A percentile compares a stretch with the other conserved stretches of the same genome.
These are phyloP conservation scores for Gadus macrocephalus DNA, from an alignment of 2,113 vertebrate species.

Conservation along the genomic window DNA sequence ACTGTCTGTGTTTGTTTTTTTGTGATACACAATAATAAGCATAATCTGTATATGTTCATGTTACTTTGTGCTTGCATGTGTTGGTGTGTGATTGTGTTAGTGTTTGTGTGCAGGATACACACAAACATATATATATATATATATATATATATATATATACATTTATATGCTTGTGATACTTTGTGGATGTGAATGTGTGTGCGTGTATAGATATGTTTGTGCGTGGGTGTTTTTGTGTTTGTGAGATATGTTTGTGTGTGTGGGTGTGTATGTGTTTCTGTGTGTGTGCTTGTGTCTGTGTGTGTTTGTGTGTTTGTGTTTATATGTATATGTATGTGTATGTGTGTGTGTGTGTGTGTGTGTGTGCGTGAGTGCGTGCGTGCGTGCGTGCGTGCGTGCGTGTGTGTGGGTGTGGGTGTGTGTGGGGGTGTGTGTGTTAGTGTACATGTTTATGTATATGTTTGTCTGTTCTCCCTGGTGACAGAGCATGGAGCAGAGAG, in stretches of 20 bases:
- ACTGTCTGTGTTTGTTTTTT: neutral
- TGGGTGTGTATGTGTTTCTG: neutral
- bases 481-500: conserved; percentile 45
- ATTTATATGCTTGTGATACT: conserved; percentile 18
- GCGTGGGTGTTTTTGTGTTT: neutral
- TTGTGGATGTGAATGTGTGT: neutral
- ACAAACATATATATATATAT: no score
- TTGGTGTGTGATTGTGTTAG: no score
- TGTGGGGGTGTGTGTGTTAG: neutral
- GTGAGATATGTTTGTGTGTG: no score
- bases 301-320: neutral
- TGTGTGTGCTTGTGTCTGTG: conserved; percentile 17
- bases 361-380: no score
- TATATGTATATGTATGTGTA: neutral
- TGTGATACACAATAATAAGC: neutral
- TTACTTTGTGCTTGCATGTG: conserved; percentile 9
- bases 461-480: conserved; percentile 51
- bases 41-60: neutral
- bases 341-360: no score
- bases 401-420: no score
- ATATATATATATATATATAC: neutral
- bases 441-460: no score
- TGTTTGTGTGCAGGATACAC: neutral
- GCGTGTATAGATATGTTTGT: conserved; percentile 6
- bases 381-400: no score